Evolutionary conservation across 2,797 vertebrate species (phyloP), one percentile per base, ranked within the genome.

Genomic region (Tympanoctomys barrerae): DNA sequence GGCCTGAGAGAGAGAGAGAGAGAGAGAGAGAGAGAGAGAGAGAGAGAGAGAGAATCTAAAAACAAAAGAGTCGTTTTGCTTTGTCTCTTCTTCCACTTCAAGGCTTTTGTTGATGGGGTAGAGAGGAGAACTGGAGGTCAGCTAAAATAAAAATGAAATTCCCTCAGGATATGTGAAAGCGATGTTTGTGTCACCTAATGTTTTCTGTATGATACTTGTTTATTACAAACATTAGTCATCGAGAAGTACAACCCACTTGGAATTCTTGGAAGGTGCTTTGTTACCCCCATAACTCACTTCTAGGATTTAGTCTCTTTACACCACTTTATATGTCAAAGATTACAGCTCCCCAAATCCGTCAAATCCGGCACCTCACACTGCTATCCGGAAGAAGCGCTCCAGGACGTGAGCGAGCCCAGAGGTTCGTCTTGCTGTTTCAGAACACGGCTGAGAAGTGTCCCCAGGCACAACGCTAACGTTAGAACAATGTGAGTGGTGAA

Each of bases 291-390:
- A 93, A 71, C 5, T 96, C n/a, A 84, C 31, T 79, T 49, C 28
- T 64, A 77, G 89, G 28, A 88, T 49, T 82, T 94, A 90, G 57
- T 5, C 62, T 97, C 57, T 83, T 84, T 90, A 85, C 68, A 46
- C 81, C 24, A 88, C 90, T 97, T 95, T 94, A 70, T 89, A 61
- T 8, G 36, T 94, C 54, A 91, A 78, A 94, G 79, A 82, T 89
- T 1, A 1, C 36, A 33, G 57, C 57, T 94, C 73, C 82, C 12
- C 26, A 97, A 96, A 97, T 93, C 59, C n/a, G 84, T 93, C 59
- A 97, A 96, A 71, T 0, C 0, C 21, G 79, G 12, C 46, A 75
- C 59, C 3, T 96, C 8, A 24, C 82, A 62, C 90, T 93, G 52
- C 24, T 94, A 1, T 16, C 96, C 57, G 73, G 93, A 91, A 80